Evolutionary conservation across 2,113 vertebrate genomes (phyloP).

Genomic region (Misgurnus anguillicaudatus): DNA sequence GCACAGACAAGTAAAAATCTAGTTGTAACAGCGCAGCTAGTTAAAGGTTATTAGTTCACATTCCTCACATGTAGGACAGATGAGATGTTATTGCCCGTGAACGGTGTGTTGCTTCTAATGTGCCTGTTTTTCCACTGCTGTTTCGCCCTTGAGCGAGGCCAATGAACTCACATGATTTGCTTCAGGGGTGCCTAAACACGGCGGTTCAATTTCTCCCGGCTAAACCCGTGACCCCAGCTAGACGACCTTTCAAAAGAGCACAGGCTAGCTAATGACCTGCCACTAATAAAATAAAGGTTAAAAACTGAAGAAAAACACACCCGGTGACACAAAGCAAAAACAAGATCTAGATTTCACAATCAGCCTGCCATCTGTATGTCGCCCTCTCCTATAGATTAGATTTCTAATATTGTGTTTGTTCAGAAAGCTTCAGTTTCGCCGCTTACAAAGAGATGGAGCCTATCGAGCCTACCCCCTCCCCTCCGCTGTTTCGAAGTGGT

Average conservation of each 20-base stretch:
- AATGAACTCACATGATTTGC: conserved; percentile 34
- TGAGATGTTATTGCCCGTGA: conserved; percentile 2
- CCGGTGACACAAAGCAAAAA: background rate
- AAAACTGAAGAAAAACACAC: conserved; percentile 35
- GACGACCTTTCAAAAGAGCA: conserved; percentile 31
- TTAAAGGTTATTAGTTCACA: background rate
- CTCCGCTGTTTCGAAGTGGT: conserved; percentile 60
- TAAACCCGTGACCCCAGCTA: conserved; percentile 27
- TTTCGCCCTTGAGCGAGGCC: conserved; percentile 21
- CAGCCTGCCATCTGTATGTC: conserved; percentile 51
- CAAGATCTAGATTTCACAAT: conserved; percentile 38
- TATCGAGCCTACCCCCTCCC: conserved; percentile 52
- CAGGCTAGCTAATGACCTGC: conserved; percentile 25
- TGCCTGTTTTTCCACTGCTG: conserved; percentile 26
- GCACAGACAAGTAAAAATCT: background rate
- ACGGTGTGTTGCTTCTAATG: conserved; percentile 16
- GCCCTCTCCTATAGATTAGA: conserved; percentile 57
- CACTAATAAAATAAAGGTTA: conserved; percentile 46
- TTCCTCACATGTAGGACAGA: conserved; percentile 6
- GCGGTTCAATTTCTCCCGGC: conserved; percentile 4
- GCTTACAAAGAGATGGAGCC: conserved; percentile 60
- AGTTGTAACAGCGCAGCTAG: background rate
- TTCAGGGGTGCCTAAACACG: conserved; percentile 8
- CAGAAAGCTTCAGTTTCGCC: conserved; percentile 58
- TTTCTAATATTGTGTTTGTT: conserved; percentile 68